Evolutionary conservation across 2,888 invertebrate species (phyloP).

Genomic region (Spodoptera exigua): DNA sequence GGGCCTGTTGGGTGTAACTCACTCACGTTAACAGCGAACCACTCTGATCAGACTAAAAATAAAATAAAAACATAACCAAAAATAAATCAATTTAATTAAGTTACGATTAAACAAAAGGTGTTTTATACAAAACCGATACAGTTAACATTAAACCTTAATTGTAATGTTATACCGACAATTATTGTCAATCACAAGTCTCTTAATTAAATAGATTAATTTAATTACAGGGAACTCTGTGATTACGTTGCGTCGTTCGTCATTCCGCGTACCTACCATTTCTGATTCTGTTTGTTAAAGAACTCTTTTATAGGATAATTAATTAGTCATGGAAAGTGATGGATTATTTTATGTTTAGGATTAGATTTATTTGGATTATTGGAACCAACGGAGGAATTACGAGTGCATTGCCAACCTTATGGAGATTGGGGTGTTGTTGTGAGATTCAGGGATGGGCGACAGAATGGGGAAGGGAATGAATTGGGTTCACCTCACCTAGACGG

Average conservation of each 20-base stretch:
- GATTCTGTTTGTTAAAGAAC: conserved; percentile 11
- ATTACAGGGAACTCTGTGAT: conserved; percentile 49
- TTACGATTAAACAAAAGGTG: neutral
- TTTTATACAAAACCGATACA: conserved; percentile 17
- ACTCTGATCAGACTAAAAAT: too few relatives aligned
- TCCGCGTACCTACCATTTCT: conserved; percentile 24
- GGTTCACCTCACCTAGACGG: too few relatives aligned
- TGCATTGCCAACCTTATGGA: too few relatives aligned
- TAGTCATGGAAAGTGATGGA: conserved; percentile 19
- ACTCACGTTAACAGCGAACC: too few relatives aligned
- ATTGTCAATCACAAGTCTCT: conserved; percentile 49
- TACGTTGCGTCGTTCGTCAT: conserved; percentile 36
- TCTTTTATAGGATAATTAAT: conserved; percentile 37
- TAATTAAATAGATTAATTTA: conserved; percentile 59
- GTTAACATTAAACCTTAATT: conserved; percentile 19
- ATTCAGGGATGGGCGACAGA: too few relatives aligned
- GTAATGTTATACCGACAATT: conserved; percentile 39
- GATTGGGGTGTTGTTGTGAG: too few relatives aligned
- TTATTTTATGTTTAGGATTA: conserved; percentile 2
- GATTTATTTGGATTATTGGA: too few relatives aligned
- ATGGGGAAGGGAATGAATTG: too few relatives aligned
- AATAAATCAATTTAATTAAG: too few relatives aligned
- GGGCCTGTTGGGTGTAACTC: too few relatives aligned
- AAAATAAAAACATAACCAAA: too few relatives aligned
- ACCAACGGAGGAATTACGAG: too few relatives aligned